Base-by-base conservation (phyloP, 2,113 vertebrate species). In the Myotis yumanensis region DNA sequence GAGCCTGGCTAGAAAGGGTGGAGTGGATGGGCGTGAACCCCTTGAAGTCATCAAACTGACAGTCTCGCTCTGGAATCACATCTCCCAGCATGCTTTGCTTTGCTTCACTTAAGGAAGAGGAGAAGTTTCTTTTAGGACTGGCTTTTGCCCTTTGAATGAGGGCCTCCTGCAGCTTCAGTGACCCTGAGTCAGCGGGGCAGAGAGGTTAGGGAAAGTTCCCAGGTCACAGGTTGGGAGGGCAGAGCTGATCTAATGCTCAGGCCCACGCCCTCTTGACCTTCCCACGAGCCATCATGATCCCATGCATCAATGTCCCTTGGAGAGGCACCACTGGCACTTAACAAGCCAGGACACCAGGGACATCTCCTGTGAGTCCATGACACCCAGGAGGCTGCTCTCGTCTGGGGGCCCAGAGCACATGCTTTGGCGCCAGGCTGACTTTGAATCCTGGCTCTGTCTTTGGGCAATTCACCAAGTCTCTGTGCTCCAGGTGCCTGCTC, bases 261-360 rank as follows among this genome's bases (percentile, higher is more conserved):
- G 46, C 73, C 30, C 25, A 71, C 7, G 16, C 30, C 12, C 77
- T 10, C 6, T 48, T 37, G 17, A 11, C 16, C 59, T 85, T 51
- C 48, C 69, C 69, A 92, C 8, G 46, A 15, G 4, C 72, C 30
- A 5, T 7, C 14, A 1, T 17, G 17, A 40, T 7, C 4, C 35
- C 77, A 72, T 20, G 4, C 2, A 0, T 25, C 37, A 5, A 10
- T 2, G 6, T 73, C 32, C 32, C 11, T 30, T 7, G 2, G 23
- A 82, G 89, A 3, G 20, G 77, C 6, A 30, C 52, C 15, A 14
- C 0, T 1, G 28, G 30, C 14, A 17, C 51, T 40, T 18, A 18
- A 3, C 6, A 54, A 43, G 23, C 68, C n/a, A 22, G 52, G 40
- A 17, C 2, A 1, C 62, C 1, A 20, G 11, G n/a, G 17, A 46